Evolutionary conservation across 2,113 vertebrate species (phyloP), one percentile per base, ranked within the genome.

Genomic region (Epinephelus lanceolatus): DNA sequence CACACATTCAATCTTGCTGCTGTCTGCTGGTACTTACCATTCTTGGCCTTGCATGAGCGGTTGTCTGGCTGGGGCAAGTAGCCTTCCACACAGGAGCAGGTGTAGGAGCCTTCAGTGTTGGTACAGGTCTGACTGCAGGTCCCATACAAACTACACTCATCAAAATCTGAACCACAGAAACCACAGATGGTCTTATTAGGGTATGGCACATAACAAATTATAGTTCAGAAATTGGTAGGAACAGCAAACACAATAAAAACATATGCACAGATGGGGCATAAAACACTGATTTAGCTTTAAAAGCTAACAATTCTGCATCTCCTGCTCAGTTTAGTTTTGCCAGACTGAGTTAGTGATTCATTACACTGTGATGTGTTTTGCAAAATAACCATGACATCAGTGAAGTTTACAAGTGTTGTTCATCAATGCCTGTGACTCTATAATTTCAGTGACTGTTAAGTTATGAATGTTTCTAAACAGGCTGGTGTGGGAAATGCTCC

Each of bases 31-130:
- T 52, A 30, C 84, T 85, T 90, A 98, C 98, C 98, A 0, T 99
- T 99, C 92, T 99, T 99, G 71, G 98, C 98, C 90, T 99, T 99
- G 96, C 98, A 99, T 78, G 98, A 99, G 49, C 97, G 96, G 93
- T 98, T 98, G 86, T 99, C 98, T 0, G 97, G 97, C 91, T 99
- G 98, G 14, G 97, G 77, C 79, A 99, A 94, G 81, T 99, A 99
- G 0, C 98, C 98, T 82, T 99, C 98, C 0, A 99, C 98, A 14
- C 98, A 99, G 85, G 97, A 97, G 65, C 98, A 99, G 0, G 90
- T 91, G 93, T 97, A 99, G 78, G 96, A 96, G 52, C 97, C 98
- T 11, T 98, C 96, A 0, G 93, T 96, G 95, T 99, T 99, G 59
- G 95, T 95, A 83, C 98, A 99, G 0, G 97, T 96, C 95, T 99